A percentile compares a stretch with the other conserved stretches of the same genome.
phyloP scores from a whole-genome alignment of 2,113 vertebrate species.

The Bufo gargarizans region DNA sequence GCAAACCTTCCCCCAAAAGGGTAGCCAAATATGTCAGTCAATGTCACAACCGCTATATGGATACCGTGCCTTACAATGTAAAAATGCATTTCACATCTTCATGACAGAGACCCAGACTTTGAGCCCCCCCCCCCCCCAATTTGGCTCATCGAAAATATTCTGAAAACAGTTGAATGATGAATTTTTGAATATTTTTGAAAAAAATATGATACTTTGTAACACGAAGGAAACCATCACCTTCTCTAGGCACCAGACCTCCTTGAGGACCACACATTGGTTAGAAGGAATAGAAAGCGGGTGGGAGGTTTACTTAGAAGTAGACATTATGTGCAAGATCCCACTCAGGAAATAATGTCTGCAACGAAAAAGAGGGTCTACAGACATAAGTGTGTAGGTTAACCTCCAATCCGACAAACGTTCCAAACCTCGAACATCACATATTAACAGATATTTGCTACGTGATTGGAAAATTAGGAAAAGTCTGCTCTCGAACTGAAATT shows the following conservation, averaged over 20 bases:
- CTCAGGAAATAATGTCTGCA: neutral
- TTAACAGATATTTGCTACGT: neutral
- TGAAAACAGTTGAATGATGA: conserved; percentile 16
- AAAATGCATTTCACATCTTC: neutral
- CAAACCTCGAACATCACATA: too few species aligned
- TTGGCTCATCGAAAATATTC: neutral
- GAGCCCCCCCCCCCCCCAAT: neutral
- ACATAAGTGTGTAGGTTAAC: neutral
- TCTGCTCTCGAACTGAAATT: neutral
- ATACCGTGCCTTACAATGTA: neutral
- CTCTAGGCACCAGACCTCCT: neutral
- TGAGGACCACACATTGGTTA: neutral
- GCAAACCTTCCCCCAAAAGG: neutral
- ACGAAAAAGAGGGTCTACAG: neutral
- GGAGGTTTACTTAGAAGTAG: neutral
- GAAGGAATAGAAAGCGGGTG: neutral
- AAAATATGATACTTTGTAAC: conserved; percentile 1
- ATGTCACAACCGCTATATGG: neutral
- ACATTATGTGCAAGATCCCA: neutral
- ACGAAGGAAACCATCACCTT: neutral
- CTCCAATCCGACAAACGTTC: neutral
- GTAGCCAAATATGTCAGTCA: neutral
- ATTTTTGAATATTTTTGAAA: neutral
- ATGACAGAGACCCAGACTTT: neutral
- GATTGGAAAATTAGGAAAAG: neutral